These are phyloP conservation scores for Eremobia ochroleuca DNA, from an alignment of 2,888 invertebrate genomes.

Conservation along the genomic window DNA sequence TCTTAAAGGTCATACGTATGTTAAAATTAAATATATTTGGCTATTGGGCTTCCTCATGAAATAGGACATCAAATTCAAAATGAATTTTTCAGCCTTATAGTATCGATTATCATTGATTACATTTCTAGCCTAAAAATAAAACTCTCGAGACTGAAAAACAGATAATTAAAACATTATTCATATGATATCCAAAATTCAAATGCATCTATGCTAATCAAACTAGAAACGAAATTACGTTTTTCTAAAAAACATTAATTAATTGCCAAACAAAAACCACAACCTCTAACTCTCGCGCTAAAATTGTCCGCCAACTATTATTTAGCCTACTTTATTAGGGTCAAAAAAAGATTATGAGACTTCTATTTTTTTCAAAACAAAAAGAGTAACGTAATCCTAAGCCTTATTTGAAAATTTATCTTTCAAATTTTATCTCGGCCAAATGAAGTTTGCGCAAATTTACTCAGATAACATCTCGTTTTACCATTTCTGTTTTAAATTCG, in stretches of 20 bases:
- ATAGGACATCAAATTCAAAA: too few relatives aligned
- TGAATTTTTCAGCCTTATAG: too few relatives aligned
- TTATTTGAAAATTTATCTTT: slow-evolving; percentile 58
- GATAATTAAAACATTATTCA: background rate
- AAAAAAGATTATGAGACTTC: slow-evolving; percentile 44
- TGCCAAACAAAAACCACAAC: slow-evolving; percentile 11
- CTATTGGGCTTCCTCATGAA: too few relatives aligned
- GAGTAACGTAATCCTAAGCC: slow-evolving; percentile 38
- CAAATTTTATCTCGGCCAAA: slow-evolving; percentile 53
- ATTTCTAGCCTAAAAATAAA: background rate
- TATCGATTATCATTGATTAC: background rate
- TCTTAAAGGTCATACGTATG: too few relatives aligned
- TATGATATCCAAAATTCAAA: slow-evolving; percentile 10
- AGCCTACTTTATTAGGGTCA: slow-evolving; percentile 1
- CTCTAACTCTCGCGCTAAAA: background rate
- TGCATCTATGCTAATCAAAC: background rate
- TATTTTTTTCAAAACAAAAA: slow-evolving; percentile 47
- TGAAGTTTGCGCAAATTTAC: slow-evolving; percentile 50
- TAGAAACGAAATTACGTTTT: background rate
- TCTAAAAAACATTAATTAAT: background rate
- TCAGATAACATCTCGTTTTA: slow-evolving; percentile 58
- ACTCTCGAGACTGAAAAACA: background rate
- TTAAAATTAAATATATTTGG: too few relatives aligned
- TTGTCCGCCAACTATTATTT: slow-evolving; percentile 33
- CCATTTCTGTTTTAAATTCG: slow-evolving; percentile 51